These are phyloP conservation scores for Drosophila sordidula DNA, from an alignment of 2,888 invertebrate species.

Conservation along the genomic window DNA sequence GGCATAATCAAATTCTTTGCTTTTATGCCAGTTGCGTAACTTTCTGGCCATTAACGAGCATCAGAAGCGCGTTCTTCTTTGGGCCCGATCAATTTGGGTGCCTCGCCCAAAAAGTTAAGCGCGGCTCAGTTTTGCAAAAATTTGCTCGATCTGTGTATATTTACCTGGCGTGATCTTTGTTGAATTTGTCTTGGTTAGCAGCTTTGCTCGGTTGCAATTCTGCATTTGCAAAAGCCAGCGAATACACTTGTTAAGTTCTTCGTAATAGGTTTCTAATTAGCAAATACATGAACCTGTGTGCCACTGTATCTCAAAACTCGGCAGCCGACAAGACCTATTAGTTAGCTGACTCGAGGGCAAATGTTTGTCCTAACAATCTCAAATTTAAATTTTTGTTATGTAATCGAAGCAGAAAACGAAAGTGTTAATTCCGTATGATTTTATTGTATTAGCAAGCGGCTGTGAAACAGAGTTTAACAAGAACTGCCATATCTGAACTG, in stretches of 20 bases:
- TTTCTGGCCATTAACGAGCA: conserved; percentile 5
- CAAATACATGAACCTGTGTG: conserved; percentile 41
- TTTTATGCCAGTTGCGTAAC: conserved; percentile 41
- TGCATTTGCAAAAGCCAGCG: conserved; percentile 40
- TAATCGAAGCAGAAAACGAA: conserved; percentile 61
- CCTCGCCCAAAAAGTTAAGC: conserved; percentile 35
- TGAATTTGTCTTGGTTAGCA: conserved; percentile 61
- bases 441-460: conserved; percentile 34
- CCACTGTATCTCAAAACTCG: not conserved
- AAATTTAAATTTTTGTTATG: conserved; percentile 30
- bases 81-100: conserved; percentile 24
- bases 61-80: conserved; percentile 2
- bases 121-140: conserved; percentile 21
- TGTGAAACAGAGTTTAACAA: conserved; percentile 20
- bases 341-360: conserved; percentile 13
- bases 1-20: conserved; percentile 33
- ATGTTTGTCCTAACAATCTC: conserved; percentile 34
- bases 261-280: conserved; percentile 62
- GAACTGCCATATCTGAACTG: not conserved
- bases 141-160: conserved; percentile 17
- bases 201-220: conserved; percentile 49
- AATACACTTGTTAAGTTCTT: conserved; percentile 51
- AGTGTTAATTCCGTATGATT: conserved; percentile 55
- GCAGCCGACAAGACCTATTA: conserved; percentile 3
- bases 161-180: conserved; percentile 38